Percentiles rank a stretch among this genome's conserved stretches.
Evolutionary conservation across 2,888 invertebrate species (phyloP).

Genomic region (Dasypogon diadema): DNA sequence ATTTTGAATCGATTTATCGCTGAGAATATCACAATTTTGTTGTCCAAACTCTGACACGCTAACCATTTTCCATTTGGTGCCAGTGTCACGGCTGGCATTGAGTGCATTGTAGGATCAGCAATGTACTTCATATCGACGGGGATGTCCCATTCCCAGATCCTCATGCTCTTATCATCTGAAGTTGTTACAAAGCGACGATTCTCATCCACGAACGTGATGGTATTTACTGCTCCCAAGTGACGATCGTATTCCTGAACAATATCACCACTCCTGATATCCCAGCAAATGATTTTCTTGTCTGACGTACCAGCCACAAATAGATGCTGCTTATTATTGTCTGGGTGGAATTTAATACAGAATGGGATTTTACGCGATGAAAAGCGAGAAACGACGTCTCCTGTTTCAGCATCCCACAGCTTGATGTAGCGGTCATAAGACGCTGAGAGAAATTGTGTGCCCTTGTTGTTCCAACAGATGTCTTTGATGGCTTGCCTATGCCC

Average conservation of each 20-base stretch:
- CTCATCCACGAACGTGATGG: constrained; percentile 99
- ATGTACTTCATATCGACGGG: constrained; percentile 99
- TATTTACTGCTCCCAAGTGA: constrained; percentile 98
- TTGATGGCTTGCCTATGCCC: constrained; percentile 98
- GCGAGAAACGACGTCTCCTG: constrained; percentile 85
- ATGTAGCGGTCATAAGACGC: constrained; percentile 98
- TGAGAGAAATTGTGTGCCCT: constrained; percentile 92
- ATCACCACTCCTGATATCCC: constrained; percentile 96
- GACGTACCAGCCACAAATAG: constrained; percentile 98
- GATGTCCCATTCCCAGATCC: constrained; percentile 99
- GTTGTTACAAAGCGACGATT: constrained; percentile 98
- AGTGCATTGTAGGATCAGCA: constrained; percentile 99
- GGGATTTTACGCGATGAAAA: constrained; percentile 98
- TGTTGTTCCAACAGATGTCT: constrained; percentile 95
- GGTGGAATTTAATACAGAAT: constrained; percentile 98
- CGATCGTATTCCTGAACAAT: constrained; percentile 98
- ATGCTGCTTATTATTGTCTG: constrained; percentile 96
- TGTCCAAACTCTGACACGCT: constrained; percentile 99
- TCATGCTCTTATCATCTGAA: constrained; percentile 97
- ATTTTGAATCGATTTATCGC: constrained; percentile 97
- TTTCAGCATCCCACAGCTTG: constrained; percentile 99
- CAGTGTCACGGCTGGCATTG: constrained; percentile 95
- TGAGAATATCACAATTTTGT: constrained; percentile 97
- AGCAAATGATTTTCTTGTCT: constrained; percentile 99
- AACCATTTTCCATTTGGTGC: constrained; percentile 99